These are phyloP conservation scores for Glaucomys volans DNA, from an alignment of 2,113 vertebrate genomes.

Conservation along the genomic window DNA sequence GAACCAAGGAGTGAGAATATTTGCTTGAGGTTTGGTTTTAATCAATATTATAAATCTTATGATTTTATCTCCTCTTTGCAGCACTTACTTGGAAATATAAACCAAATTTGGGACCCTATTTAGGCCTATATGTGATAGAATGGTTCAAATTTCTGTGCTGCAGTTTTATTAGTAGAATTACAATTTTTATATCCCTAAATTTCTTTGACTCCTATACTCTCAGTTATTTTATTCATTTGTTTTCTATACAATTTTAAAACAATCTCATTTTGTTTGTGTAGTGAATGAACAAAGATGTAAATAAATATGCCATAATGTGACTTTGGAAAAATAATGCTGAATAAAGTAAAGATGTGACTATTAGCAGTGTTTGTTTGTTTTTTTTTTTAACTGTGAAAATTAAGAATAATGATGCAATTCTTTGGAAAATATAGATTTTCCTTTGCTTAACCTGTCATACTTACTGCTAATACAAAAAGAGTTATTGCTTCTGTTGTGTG, in stretches of 20 bases:
- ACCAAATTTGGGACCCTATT: not conserved
- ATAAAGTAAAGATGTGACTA: not conserved
- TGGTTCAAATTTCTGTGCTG: not conserved
- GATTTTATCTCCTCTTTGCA: constrained; percentile 3
- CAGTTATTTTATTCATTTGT: constrained; percentile 40
- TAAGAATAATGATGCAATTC: not conserved
- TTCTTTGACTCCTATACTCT: not conserved
- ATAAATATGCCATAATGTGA: not conserved
- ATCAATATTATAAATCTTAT: not conserved
- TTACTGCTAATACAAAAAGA: not conserved
- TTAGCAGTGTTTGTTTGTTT: not conserved
- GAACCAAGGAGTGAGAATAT: not conserved
- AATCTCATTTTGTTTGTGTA: not conserved
- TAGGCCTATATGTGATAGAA: not conserved
- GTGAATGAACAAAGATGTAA: not conserved
- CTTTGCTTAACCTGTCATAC: not conserved
- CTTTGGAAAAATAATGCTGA: not conserved
- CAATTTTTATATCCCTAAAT: not conserved
- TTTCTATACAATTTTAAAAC: constrained; percentile 3
- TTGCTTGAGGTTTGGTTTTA: constrained; percentile 29
- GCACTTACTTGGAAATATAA: not conserved
- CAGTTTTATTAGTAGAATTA: not conserved
- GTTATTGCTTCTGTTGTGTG: not conserved
- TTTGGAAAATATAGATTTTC: not conserved
- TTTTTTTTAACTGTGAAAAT: not conserved